Percentiles rank a stretch among this genome's conserved stretches.
These are phyloP conservation scores for Oxystoma pomonae DNA, from an alignment of 2,888 invertebrate species.

Conservation along the genomic window DNA sequence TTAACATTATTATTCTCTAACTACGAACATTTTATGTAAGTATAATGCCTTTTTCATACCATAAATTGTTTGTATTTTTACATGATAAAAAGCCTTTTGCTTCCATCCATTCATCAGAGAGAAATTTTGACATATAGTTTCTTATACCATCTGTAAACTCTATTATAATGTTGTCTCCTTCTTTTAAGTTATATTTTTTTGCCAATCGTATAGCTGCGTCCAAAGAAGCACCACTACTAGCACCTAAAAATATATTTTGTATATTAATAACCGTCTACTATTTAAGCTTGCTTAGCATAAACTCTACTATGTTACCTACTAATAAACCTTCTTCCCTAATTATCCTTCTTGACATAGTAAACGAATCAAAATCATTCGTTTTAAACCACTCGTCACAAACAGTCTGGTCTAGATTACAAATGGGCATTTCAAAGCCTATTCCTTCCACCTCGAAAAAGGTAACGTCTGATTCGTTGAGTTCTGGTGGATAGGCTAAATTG, in stretches of 20 bases:
- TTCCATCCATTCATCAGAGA: conserved; percentile 92
- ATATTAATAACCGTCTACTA: no score
- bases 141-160: conserved; percentile 90
- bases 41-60: conserved; percentile 25
- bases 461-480: conserved; percentile 65
- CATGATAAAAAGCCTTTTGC: conserved; percentile 58
- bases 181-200: conserved; percentile 58
- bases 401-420: conserved; percentile 74
- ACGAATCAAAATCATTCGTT: conserved; percentile 70
- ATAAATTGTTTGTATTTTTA: conserved; percentile 25
- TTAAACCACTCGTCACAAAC: conserved; percentile 88
- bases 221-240: conserved; percentile 84
- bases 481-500: conserved; percentile 74
- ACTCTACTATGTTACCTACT: conserved; percentile 69
- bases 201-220: conserved; percentile 69
- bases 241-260: no score
- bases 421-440: conserved; percentile 94
- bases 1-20: no score
- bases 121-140: conserved; percentile 96
- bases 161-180: conserved; percentile 82
- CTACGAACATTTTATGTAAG: no score
- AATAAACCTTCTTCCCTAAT: conserved; percentile 90
- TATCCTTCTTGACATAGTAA: conserved; percentile 79
- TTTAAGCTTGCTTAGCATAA: no score
- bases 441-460: conserved; percentile 78